Evolutionary conservation across 2,113 vertebrate genomes (phyloP), one percentile per base, ranked within the genome.

Genomic region (Mus spicilegus): DNA sequence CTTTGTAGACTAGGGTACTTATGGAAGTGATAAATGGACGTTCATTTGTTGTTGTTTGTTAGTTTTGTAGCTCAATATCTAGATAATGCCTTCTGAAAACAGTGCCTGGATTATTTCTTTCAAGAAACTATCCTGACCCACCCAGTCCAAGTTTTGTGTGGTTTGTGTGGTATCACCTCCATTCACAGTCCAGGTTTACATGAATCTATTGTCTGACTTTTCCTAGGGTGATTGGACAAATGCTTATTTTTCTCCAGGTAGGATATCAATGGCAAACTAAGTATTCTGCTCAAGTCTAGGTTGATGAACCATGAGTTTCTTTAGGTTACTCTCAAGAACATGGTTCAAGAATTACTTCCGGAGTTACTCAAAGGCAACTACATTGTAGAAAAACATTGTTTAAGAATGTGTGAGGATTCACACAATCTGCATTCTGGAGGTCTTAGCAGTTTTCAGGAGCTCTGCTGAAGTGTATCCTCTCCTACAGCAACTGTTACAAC

Each of bases 1-100:
- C 17, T 8, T 93, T 89, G 13, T 88, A 95, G 87, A 77, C 22
- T 49, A 89, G 46, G 82, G 26, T 69, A 90, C 85, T 36, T 80
- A 36, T 94, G 33, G 19, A 80, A 78, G 61, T 10, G 61, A 73
- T 58, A 61, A 96, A 30, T 61, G 46, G 13, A 90, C 78, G 36
- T 65, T 17, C 19, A 58, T 56, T 20, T 14, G 20, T 2, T 69
- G 0, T 56, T 24, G 8, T 17, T 5, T 69, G 0, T 14, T 77
- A 91, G 24, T 49, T 89, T 93, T 42, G 3, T 5, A 94, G 16
- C 30, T 70, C 6, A 20, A 46, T 70, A 85, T 75, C 7, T 61
- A 82, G n/a, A 42, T 89, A 46, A 54, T 4, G 1, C 81, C 80
- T 16, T 58, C 22, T 76, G 51, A 26, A 92, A 80, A 85, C 6